These are phyloP conservation scores for Lasioglossum vierecki DNA, from an alignment of 2,888 invertebrate species.

Conservation along the genomic window DNA sequence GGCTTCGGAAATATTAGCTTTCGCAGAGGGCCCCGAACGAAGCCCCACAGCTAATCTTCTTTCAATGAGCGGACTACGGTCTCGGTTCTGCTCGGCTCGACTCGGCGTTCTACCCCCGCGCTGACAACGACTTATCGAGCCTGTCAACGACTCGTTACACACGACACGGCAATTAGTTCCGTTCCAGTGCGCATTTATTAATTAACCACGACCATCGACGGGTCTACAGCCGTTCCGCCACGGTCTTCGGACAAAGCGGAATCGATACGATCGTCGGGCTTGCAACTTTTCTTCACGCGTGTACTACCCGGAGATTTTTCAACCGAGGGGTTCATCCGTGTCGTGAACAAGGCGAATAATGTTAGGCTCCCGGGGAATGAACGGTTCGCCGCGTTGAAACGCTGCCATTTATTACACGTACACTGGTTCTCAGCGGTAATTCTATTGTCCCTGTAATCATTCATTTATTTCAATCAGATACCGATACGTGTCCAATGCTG, in stretches of 20 bases:
- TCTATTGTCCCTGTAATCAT: neutral
- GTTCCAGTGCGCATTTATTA: constrained; percentile 57
- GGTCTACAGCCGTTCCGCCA: neutral
- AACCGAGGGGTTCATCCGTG: constrained; percentile 9
- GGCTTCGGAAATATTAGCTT: constrained; percentile 67
- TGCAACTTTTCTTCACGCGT: constrained; percentile 8
- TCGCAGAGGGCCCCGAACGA: constrained; percentile 33
- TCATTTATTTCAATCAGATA: neutral
- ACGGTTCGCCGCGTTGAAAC: neutral
- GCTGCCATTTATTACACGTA: neutral
- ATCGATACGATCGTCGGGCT: constrained; percentile 50
- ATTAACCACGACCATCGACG: constrained; percentile 49
- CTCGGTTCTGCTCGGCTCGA: constrained; percentile 18
- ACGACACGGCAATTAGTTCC: constrained; percentile 59
- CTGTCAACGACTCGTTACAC: constrained; percentile 65
- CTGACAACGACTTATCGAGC: constrained; percentile 65
- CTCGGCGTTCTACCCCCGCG: constrained; percentile 17
- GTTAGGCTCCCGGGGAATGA: neutral
- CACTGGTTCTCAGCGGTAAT: neutral
- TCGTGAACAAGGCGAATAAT: neutral
- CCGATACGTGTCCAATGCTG: too few relatives aligned
- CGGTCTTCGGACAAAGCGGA: constrained; percentile 16
- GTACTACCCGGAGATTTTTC: neutral
- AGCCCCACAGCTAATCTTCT: constrained; percentile 55
- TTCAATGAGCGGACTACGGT: constrained; percentile 38